Evolutionary conservation across 2,888 invertebrate species (phyloP), one percentile per base, ranked within the genome.

Genomic region (Diaphora mendica): DNA sequence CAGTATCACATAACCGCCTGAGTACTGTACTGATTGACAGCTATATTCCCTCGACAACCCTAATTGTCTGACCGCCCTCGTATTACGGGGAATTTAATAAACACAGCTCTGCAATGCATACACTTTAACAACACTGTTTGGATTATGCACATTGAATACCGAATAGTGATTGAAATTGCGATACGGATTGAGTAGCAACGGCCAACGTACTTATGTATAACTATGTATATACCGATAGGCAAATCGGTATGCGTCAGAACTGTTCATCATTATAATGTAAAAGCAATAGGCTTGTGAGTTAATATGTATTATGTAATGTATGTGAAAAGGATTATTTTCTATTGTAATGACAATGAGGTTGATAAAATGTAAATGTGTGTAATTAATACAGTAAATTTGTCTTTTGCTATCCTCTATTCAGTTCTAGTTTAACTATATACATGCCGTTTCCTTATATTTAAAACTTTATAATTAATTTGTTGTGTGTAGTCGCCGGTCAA

Each of bases 51-150:
- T 89, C 87, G 89, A 88, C 91, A 91, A 88, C 91, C 91, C 90
- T 92, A 92, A 91, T 91, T 87, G 90, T 89, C 88, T 85, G 88
- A 82, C 89, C 89, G 87, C 90, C 91, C 92, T 89, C 89, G 82
- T 89, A 91, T 91, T 91, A 91, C 85, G 86, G 86, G 86, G 89
- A 90, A 93, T 93, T 93, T 91, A 93, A 93, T 93, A 93, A 92
- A 92, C 93, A 91, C 87, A 85, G 85, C 85, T 84, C 86, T 77
- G 84, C 84, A 88, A 86, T 84, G 85, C 86, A 88, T 81, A 87
- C 86, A 88, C 84, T 89, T 88, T 89, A 85, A 85, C 86, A 83
- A 79, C 85, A 81, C 82, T 89, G 87, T 90, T 90, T 88, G 90
- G 88, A 89, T 89, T 89, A 88, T 88, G 86, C 84, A 86, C 88